Evolutionary conservation across 2,113 vertebrate species (phyloP).

Genomic region (Oryctolagus cuniculus): mOryCun1.1 NC_091451.1:37081501-37082000

Average conservation of each 20-base stretch:
- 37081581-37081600: background rate
- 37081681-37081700: background rate
- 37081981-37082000: background rate
- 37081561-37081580: background rate
- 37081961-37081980: background rate
- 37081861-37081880: background rate
- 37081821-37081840: background rate
- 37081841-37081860: background rate
- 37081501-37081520: constrained; percentile 37
- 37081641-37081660: background rate
- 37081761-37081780: constrained; percentile 10
- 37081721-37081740: background rate
- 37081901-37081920: constrained; percentile 39
- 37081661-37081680: background rate
- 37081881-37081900: background rate
- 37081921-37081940: background rate
- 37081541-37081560: background rate
- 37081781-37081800: constrained; percentile 23
- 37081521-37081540: constrained; percentile 28
- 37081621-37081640: background rate
- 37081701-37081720: background rate
- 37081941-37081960: background rate
- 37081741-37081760: background rate
- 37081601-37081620: background rate
- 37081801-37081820: constrained; percentile 36